phyloP scores from a whole-genome alignment of 1,140 invertebrate species.

The Parasteatoda tepidariorum region DNA sequence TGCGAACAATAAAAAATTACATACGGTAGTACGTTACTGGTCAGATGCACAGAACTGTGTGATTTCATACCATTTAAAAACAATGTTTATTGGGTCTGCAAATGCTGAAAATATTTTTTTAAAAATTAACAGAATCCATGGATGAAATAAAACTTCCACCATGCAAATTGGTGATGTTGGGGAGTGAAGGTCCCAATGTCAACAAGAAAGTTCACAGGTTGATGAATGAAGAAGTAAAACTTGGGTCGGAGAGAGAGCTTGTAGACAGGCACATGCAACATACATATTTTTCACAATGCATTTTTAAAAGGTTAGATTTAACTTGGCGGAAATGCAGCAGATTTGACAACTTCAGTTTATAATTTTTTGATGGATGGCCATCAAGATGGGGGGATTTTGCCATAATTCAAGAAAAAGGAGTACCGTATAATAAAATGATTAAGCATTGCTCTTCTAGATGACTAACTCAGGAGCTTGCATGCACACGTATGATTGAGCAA shows the following conservation, averaged over 20 bases:
- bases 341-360: neutral
- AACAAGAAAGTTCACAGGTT: too few relatives aligned
- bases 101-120: too few relatives aligned
- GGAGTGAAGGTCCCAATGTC: too few relatives aligned
- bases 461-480: constrained; percentile 62
- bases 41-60: too few relatives aligned
- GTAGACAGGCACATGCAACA: constrained; percentile 63
- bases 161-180: too few relatives aligned
- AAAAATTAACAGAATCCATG: too few relatives aligned
- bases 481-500: constrained; percentile 62
- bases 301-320: constrained; percentile 61
- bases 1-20: constrained; percentile 32
- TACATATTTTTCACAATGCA: constrained; percentile 59
- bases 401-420: constrained; percentile 52
- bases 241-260: too few relatives aligned
- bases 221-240: too few relatives aligned
- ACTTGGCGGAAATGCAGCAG: constrained; percentile 59
- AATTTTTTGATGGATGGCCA: constrained; percentile 62
- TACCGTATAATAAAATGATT: constrained; percentile 61
- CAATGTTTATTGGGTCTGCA: too few relatives aligned
- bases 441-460: constrained; percentile 63
- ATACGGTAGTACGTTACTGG: constrained; percentile 29
- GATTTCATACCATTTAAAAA: too few relatives aligned
- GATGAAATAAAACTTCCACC: too few relatives aligned
- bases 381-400: constrained; percentile 63